Percentiles rank a stretch among this genome's conserved stretches.
Conservation (phyloP, 2,888 invertebrate species). For the Zeuzera pyrina region DNA sequence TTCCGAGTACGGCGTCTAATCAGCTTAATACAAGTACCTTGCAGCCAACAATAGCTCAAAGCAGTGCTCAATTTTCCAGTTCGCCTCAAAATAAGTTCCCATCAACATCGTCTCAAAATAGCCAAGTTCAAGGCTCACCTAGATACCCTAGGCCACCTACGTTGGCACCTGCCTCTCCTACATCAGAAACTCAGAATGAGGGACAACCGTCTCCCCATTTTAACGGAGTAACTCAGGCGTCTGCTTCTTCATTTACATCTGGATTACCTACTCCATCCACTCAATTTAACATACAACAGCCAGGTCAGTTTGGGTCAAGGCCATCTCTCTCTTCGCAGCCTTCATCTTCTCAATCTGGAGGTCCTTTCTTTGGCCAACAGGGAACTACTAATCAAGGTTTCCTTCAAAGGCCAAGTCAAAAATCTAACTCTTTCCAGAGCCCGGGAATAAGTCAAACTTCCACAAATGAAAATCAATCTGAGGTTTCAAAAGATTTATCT, state of each 20-base stretch:
- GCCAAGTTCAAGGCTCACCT: constrained; percentile 11
- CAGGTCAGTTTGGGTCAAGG: constrained; percentile 11
- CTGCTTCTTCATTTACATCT: constrained; percentile 37
- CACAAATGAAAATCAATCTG: constrained; percentile 11
- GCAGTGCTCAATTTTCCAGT: constrained; percentile 11
- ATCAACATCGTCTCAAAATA: constrained; percentile 5
- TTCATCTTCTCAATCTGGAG: constrained; percentile 2
- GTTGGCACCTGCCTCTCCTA: constrained; percentile 12
- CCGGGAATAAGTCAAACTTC: constrained; percentile 1
- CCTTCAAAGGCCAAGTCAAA: neutral
- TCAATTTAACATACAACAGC: constrained; percentile 10
- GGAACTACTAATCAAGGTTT: neutral
- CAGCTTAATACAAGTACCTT: constrained; percentile 27
- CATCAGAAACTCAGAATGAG: constrained; percentile 7
- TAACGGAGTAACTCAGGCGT: constrained; percentile 40
- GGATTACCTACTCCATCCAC: constrained; percentile 20
- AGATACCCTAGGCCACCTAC: constrained; percentile 21
- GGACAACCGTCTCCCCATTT: neutral
- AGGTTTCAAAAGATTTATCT: constrained; percentile 8
- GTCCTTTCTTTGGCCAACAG: constrained; percentile 2
- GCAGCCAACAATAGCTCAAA: constrained; percentile 14
- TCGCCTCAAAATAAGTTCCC: constrained; percentile 14
- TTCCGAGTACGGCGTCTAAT: constrained; percentile 27
- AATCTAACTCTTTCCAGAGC: constrained; percentile 1
- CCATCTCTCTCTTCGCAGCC: constrained; percentile 6